Conservation (phyloP, 2,888 invertebrate genomes). For the Colletes collaris region DNA sequence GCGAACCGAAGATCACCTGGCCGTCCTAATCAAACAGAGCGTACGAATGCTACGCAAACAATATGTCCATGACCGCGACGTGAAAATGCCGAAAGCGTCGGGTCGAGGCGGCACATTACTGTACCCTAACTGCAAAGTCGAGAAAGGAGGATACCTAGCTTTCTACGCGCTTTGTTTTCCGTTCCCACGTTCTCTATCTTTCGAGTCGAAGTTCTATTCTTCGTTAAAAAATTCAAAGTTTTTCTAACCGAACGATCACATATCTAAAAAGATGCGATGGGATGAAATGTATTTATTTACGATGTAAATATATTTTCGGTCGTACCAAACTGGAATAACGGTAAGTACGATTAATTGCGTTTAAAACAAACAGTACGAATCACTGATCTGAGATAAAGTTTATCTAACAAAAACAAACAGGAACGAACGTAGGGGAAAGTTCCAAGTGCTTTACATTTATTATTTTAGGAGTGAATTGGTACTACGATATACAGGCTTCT, state of each 20-base stretch:
- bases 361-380: conserved; percentile 20
- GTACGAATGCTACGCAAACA: conserved; percentile 76
- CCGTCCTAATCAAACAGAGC: conserved; percentile 81
- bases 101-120: conserved; percentile 46
- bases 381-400: not conserved
- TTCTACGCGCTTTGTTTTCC: conserved; percentile 61
- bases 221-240: not conserved
- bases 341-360: not conserved
- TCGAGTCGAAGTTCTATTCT: conserved; percentile 19
- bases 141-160: conserved; percentile 32
- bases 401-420: too few species aligned
- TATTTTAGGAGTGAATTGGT: not conserved
- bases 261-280: not conserved
- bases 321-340: not conserved
- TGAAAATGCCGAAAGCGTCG: conserved; percentile 67
- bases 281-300: too few species aligned
- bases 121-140: conserved; percentile 49
- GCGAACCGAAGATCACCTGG: conserved; percentile 76
- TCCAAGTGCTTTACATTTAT: not conserved
- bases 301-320: not conserved
- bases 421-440: not conserved
- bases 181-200: conserved; percentile 62
- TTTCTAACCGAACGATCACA: not conserved
- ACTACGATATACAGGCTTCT: too few species aligned
- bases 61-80: conserved; percentile 64